Conservation (phyloP, 1,140 invertebrate genomes). For the Atta texana region DNA sequence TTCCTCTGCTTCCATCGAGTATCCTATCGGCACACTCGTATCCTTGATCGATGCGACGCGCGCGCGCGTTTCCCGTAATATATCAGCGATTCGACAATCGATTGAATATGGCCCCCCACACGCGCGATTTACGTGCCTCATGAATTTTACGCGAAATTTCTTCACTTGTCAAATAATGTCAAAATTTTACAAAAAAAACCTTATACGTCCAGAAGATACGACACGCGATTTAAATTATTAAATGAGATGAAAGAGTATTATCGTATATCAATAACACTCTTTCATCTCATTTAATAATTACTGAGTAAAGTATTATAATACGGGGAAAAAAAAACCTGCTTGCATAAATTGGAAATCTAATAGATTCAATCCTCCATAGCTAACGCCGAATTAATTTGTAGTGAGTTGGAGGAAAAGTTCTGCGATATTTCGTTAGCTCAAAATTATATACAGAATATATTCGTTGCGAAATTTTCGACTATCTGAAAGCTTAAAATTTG, state of each 20-base stretch:
- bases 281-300: too few relatives aligned
- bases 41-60: constrained; percentile 76
- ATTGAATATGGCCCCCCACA: constrained; percentile 3
- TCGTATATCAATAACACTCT: not conserved
- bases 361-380: too few relatives aligned
- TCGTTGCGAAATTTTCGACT: too few relatives aligned
- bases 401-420: too few relatives aligned
- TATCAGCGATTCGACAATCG: constrained; percentile 46
- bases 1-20: constrained; percentile 14
- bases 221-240: not conserved
- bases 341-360: too few relatives aligned
- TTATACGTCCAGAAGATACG: not conserved
- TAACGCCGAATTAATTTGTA: too few relatives aligned
- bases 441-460: too few relatives aligned
- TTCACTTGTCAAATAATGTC: not conserved
- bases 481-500: too few relatives aligned
- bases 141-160: constrained; percentile 24
- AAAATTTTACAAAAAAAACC: not conserved
- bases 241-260: too few relatives aligned
- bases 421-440: too few relatives aligned
- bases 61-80: constrained; percentile 40
- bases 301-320: too few relatives aligned
- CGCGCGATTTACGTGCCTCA: not conserved
- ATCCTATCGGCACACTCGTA: constrained; percentile 44
- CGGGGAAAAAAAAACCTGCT: too few relatives aligned